phyloP scores from a whole-genome alignment of 2,797 vertebrate genomes.

The Pelochelys cantorii region DNA sequence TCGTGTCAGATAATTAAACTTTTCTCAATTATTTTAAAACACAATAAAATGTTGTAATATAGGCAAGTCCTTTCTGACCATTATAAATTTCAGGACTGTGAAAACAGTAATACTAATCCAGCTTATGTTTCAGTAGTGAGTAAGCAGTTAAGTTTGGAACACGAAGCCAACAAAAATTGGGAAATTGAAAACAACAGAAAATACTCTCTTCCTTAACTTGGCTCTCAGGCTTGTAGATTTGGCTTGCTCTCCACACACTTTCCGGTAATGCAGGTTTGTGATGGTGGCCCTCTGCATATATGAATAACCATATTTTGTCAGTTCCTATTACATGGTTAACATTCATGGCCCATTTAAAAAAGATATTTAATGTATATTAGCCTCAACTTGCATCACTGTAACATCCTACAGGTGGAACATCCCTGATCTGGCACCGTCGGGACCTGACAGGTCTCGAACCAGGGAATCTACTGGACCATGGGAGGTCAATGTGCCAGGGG shows the following conservation, averaged over 20 bases:
- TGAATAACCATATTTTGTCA: neutral
- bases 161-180: neutral
- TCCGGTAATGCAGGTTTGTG: neutral
- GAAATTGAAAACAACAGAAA: slow-evolving; percentile 11
- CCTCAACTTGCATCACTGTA: slow-evolving; percentile 21
- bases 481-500: no score
- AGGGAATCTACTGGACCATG: no score
- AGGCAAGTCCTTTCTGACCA: neutral
- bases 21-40: neutral
- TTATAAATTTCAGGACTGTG: neutral
- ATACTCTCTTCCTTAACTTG: neutral
- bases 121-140: neutral
- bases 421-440: no score
- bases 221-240: neutral
- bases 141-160: neutral
- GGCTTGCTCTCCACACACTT: neutral
- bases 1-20: neutral
- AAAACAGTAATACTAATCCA: neutral
- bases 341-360: neutral
- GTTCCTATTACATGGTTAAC: neutral
- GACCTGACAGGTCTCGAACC: no score
- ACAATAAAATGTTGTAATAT: neutral
- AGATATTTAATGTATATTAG: slow-evolving; percentile 5
- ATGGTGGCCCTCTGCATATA: neutral
- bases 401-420: neutral